A percentile compares a stretch with the other conserved stretches of the same genome.
These are phyloP conservation scores for Leiothrix lutea DNA, from an alignment of 2,113 vertebrate genomes.

Conservation along the genomic window DNA sequence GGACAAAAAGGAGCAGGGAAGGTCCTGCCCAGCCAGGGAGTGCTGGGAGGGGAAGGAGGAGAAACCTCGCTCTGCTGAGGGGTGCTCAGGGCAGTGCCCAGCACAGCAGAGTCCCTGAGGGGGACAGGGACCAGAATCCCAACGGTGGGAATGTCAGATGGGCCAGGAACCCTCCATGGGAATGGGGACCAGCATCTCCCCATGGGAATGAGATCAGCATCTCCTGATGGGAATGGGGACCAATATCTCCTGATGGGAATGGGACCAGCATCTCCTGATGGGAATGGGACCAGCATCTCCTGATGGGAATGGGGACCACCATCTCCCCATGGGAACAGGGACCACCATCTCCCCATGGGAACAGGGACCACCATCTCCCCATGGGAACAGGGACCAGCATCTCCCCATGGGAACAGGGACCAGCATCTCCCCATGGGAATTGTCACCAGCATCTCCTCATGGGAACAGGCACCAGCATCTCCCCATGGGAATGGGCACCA, in stretches of 20 bases:
- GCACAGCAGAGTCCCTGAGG: accelerated
- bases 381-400: too few relatives aligned
- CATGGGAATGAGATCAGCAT: not conserved
- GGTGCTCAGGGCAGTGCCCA: not conserved
- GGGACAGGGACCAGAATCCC: not conserved
- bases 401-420: accelerated
- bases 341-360: too few relatives aligned
- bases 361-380: not conserved
- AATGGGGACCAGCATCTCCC: not conserved
- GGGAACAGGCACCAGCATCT: not conserved
- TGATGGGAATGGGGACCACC: too few relatives aligned
- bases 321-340: too few relatives aligned
- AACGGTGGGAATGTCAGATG: accelerated
- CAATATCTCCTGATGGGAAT: too few relatives aligned
- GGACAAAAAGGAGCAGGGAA: not conserved
- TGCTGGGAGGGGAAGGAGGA: not conserved
- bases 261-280: too few relatives aligned
- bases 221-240: too few relatives aligned
- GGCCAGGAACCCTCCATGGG: not conserved
- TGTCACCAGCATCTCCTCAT: too few relatives aligned
- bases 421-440: not conserved
- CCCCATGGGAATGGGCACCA: not conserved
- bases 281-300: too few relatives aligned
- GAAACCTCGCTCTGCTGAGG: not conserved
- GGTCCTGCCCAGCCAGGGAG: not conserved